These are phyloP conservation scores for Cacoxenus indagator DNA, from an alignment of 2,888 invertebrate genomes.

Conservation along the genomic window DNA sequence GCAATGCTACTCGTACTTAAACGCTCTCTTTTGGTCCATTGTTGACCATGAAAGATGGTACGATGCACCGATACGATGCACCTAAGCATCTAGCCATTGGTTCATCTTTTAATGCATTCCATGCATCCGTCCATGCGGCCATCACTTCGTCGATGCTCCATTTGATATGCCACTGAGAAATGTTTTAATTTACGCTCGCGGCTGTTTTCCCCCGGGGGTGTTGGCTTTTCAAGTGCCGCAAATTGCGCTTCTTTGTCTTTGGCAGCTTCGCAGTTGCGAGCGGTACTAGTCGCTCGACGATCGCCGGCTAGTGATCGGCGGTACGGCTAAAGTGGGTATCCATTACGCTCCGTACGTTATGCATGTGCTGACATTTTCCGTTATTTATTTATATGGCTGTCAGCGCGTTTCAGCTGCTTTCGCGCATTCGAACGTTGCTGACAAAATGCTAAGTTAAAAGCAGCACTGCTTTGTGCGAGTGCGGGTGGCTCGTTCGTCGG, in stretches of 20 bases:
- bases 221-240: conserved; percentile 25
- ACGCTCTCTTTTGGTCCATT: too few species aligned
- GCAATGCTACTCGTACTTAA: background rate
- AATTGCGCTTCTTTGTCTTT: background rate
- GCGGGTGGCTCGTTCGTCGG: background rate
- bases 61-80: background rate
- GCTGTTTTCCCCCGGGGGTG: conserved; percentile 18
- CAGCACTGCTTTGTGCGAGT: background rate
- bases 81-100: background rate
- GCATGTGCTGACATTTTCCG: conserved; percentile 39
- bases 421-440: conserved; percentile 33
- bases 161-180: background rate
- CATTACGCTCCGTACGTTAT: conserved; percentile 41
- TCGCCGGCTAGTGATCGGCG: too few species aligned
- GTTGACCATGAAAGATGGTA: too few species aligned
- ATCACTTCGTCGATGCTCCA: background rate
- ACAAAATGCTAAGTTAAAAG: conserved; percentile 9
- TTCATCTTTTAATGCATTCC: background rate
- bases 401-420: conserved; percentile 65
- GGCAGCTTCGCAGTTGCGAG: too few species aligned
- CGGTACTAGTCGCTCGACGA: conserved; percentile 42
- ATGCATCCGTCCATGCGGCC: background rate
- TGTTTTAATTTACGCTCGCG: conserved; percentile 19
- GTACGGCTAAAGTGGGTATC: conserved; percentile 36
- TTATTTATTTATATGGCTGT: conserved; percentile 66